phyloP scores from a whole-genome alignment of 2,888 invertebrate genomes.

The Xanthostigma xanthostigma region DNA sequence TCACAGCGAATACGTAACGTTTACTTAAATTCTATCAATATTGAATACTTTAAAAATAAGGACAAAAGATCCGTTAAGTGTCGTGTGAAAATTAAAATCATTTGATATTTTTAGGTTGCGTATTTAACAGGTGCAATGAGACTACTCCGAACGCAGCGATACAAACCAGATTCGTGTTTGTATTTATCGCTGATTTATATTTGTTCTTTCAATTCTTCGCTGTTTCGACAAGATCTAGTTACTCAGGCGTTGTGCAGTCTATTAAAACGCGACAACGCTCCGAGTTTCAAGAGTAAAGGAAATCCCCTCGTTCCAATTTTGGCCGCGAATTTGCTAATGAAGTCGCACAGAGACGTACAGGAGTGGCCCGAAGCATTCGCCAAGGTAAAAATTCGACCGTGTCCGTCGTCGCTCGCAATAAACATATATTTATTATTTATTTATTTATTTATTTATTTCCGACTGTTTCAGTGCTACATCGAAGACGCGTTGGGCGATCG shows the following conservation, averaged over 20 bases:
- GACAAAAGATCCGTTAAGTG: background rate
- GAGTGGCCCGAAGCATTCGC: conserved; percentile 89
- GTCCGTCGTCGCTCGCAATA: too few relatives aligned
- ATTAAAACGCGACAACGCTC: conserved; percentile 53
- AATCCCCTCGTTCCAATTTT: conserved; percentile 68
- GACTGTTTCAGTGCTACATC: conserved; percentile 55
- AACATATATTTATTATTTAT: too few relatives aligned
- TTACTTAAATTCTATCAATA: too few relatives aligned
- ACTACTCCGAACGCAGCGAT: conserved; percentile 56
- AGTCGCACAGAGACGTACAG: conserved; percentile 65
- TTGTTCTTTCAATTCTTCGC: conserved; percentile 61
- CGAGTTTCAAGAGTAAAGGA: conserved; percentile 55
- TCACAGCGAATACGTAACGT: too few relatives aligned
- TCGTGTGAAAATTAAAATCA: background rate
- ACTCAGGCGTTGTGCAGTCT: conserved; percentile 67
- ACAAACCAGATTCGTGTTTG: conserved; percentile 68
- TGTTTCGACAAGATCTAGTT: conserved; percentile 62
- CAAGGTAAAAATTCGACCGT: conserved; percentile 38
- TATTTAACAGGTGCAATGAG: conserved; percentile 82
- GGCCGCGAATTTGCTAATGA: conserved; percentile 69
- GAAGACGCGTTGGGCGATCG: conserved; percentile 91
- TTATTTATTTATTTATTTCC: too few relatives aligned
- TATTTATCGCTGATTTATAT: conserved; percentile 67
- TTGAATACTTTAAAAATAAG: background rate
- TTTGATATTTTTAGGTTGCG: conserved; percentile 36